Percentiles rank a stretch among this genome's conserved stretches.
These are phyloP conservation scores for Lagodon rhomboides DNA, from an alignment of 2,797 vertebrate genomes.

Conservation along the genomic window DNA sequence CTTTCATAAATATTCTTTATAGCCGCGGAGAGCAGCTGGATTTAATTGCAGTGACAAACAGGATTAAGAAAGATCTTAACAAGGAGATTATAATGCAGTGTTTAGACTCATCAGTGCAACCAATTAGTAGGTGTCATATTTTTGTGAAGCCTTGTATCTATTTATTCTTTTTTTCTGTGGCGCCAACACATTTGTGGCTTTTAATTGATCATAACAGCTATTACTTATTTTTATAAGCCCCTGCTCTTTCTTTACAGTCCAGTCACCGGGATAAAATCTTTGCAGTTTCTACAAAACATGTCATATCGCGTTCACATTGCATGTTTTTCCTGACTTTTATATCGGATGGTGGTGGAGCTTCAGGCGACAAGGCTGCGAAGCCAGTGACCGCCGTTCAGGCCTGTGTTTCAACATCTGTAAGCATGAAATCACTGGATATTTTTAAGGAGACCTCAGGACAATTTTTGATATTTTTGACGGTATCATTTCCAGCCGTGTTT, in stretches of 20 bases:
- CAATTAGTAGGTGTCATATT: conserved; percentile 12
- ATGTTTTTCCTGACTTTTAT: too few relatives aligned
- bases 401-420: too few relatives aligned
- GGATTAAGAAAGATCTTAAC: neutral
- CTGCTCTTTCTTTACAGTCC: neutral
- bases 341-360: too few relatives aligned
- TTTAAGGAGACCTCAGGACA: too few relatives aligned
- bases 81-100: neutral
- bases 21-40: neutral
- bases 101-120: conserved; percentile 4
- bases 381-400: too few relatives aligned
- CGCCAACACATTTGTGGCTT: neutral
- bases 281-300: too few relatives aligned
- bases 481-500: too few relatives aligned
- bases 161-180: neutral
- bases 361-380: too few relatives aligned
- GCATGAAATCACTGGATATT: too few relatives aligned
- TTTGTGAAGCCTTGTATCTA: conserved; percentile 4
- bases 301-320: too few relatives aligned
- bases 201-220: conserved; percentile 9
- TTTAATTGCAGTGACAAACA: neutral
- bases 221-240: neutral
- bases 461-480: too few relatives aligned
- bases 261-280: too few relatives aligned
- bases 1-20: neutral